Percentiles rank a stretch among this genome's conserved stretches.
Conservation (phyloP, 2,888 invertebrate genomes). For the Campoplex nolae region DNA sequence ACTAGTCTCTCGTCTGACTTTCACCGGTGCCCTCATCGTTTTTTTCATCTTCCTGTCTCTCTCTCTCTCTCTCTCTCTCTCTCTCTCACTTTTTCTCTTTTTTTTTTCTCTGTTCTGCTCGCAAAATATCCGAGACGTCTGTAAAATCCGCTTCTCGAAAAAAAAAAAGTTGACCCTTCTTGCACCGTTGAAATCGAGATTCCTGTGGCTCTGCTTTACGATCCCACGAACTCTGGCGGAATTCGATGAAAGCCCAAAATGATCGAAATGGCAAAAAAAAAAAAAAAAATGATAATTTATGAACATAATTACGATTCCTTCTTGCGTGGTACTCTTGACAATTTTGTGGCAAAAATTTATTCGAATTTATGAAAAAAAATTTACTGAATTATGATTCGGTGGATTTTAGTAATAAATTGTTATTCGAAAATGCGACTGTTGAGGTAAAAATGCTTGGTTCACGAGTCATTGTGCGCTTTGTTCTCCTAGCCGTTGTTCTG, state of each 20-base stretch:
- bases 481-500: not conserved
- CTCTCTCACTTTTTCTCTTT: no score
- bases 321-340: not conserved
- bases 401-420: not conserved
- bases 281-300: not conserved
- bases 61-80: slow-evolving; percentile 31
- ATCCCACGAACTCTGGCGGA: not conserved
- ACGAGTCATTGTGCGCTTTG: not conserved
- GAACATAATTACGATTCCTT: not conserved
- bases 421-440: not conserved
- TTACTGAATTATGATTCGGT: no score
- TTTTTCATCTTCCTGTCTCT: slow-evolving; percentile 23
- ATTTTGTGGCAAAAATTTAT: not conserved
- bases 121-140: slow-evolving; percentile 35
- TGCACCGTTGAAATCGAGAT: slow-evolving; percentile 10
- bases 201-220: not conserved
- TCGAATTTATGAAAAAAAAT: no score
- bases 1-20: slow-evolving; percentile 74
- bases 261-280: not conserved
- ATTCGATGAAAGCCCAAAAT: not conserved
- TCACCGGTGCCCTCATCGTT: slow-evolving; percentile 68
- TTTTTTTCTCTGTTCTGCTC: not conserved
- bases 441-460: not conserved
- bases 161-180: slow-evolving; percentile 48
- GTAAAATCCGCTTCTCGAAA: slow-evolving; percentile 57